Evolutionary conservation across 2,113 vertebrate genomes (phyloP).

Genomic region (Upupa epops): DNA sequence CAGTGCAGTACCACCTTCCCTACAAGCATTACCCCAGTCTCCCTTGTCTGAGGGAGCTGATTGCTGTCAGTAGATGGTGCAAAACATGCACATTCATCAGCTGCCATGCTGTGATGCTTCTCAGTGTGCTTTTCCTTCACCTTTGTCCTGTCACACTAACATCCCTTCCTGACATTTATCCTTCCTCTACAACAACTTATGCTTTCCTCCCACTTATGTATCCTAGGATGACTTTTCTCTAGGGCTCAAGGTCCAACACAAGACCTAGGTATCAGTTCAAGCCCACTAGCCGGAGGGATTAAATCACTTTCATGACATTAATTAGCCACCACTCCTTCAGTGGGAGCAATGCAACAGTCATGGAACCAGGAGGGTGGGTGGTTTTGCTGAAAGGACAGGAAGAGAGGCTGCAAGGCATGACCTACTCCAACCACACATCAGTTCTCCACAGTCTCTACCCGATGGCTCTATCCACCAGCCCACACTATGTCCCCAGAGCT

Average conservation of each 20-base stretch:
- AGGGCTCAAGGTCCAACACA: neutral
- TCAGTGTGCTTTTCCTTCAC: neutral
- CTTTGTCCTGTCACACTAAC: neutral
- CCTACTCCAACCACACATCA: neutral
- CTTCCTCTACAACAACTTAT: neutral
- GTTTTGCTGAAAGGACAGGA: neutral
- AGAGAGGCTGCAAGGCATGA: neutral
- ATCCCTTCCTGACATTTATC: neutral
- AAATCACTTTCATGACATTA: neutral
- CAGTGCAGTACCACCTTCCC: neutral
- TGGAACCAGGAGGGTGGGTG: neutral
- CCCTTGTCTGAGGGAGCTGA: neutral
- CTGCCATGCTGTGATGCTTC: neutral
- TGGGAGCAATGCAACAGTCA: neutral
- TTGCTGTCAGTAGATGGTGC: neutral
- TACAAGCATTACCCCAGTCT: neutral
- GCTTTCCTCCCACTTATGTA: neutral
- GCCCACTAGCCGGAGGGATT: neutral
- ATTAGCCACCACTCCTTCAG: neutral
- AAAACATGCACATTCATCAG: neutral
- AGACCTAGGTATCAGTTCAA: neutral
- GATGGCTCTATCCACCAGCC: neutral
- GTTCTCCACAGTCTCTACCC: neutral
- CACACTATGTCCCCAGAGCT: neutral
- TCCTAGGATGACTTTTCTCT: conserved; percentile 16